Evolutionary conservation across 1,140 invertebrate species (phyloP), one percentile per base, ranked within the genome.

Genomic region (Polyergus mexicanus): DNA sequence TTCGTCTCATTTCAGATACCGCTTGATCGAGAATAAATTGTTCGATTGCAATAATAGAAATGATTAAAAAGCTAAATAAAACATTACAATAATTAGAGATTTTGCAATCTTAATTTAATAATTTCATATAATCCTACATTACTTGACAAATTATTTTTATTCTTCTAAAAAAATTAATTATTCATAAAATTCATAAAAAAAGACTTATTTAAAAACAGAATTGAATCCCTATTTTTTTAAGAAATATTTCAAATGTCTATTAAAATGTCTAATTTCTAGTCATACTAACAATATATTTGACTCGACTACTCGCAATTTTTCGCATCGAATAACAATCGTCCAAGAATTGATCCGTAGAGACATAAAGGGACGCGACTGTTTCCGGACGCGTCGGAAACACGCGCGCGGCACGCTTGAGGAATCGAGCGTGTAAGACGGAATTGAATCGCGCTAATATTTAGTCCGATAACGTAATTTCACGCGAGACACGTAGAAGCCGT

Each of bases 361-460:
- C 7, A 19, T 62, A 41, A 69, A 44, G 44, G 10, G 22, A 44
- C 28, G n/a, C 25, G 54, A 25, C n/a, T 51, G n/a, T 13, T 62
- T 58, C 38, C 54, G 68, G 32, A 72, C n/a, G 16, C 25, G 35
- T 76, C 32, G 41, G 16, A 60, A 56, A 58, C 32, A 11, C 84
- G 38, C 54, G 56, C 19, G 38, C 22, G 58, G n/a, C 60, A 32
- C 47, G 22, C 51, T 76, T 74, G 81, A 84, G 32, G 72, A 77
- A 84, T 77, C 72, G 81, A 62, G 32, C 38, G 41, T 51, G 35
- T 71, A 86, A 76, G 86, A 89, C 76, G 69, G 72, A 87, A 89
- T 87, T 58, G 78, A 86, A 84, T 86, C 74, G 85, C 84, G 84
- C 44, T 86, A 89, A 89, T 51, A 51, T 89, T 88, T 72, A 80